A percentile compares a stretch with the other conserved stretches of the same genome.
phyloP scores from a whole-genome alignment of 2,113 vertebrate genomes.

The Malurus alboscapulatus region DNA sequence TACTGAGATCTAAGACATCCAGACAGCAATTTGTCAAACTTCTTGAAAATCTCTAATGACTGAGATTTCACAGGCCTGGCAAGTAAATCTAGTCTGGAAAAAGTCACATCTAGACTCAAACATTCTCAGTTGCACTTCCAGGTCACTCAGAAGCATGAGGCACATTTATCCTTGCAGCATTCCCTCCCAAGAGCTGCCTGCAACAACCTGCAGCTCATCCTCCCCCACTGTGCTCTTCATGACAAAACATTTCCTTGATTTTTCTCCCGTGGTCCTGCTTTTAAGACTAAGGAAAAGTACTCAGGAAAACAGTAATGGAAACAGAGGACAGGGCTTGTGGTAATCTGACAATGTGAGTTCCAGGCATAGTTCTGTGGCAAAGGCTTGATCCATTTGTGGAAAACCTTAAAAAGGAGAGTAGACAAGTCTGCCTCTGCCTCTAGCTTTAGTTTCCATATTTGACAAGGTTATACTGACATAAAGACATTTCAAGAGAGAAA shows the following conservation, averaged over 20 bases:
- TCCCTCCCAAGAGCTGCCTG: background rate
- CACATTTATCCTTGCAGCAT: accelerated
- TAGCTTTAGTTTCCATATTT: background rate
- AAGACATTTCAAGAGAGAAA: background rate
- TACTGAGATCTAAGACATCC: background rate
- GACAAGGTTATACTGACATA: background rate
- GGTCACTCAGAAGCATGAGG: background rate
- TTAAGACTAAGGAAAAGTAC: background rate
- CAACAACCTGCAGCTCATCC: background rate
- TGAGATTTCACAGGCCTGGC: background rate
- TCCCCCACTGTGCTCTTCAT: background rate
- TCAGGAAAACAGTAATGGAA: background rate
- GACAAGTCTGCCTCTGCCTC: background rate
- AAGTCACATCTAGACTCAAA: background rate
- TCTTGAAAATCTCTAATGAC: background rate
- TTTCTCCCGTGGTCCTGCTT: background rate
- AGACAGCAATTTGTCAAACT: background rate
- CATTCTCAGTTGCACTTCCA: background rate
- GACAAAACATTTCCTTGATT: background rate
- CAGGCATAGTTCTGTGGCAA: background rate
- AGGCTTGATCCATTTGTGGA: background rate
- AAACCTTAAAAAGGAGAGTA: background rate
- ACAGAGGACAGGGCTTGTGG: background rate
- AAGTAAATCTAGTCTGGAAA: background rate
- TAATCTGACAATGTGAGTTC: accelerated